phyloP scores from a whole-genome alignment of 2,888 invertebrate species.

The Corbicula japonica region DNA sequence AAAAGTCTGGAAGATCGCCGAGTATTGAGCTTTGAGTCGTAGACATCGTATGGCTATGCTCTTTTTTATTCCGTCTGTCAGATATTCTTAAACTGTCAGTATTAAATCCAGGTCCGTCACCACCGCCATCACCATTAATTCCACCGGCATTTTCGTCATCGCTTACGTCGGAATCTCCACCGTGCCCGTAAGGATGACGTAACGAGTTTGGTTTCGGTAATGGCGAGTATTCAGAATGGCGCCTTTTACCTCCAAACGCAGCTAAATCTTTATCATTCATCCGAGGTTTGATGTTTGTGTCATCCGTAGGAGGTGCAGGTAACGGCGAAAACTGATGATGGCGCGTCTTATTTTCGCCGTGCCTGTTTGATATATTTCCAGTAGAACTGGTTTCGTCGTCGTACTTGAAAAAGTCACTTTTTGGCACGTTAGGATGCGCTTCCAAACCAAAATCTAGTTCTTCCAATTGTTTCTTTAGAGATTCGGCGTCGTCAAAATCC shows the following conservation, averaged over 20 bases:
- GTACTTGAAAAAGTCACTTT: slow-evolving; percentile 37
- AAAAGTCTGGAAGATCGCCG: not conserved
- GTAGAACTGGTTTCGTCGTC: slow-evolving; percentile 21
- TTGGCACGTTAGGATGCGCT: slow-evolving; percentile 31
- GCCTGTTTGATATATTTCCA: slow-evolving; percentile 24
- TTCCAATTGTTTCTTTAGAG: not conserved
- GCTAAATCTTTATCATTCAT: not conserved
- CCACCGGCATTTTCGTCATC: not conserved
- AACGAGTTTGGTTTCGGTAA: not conserved
- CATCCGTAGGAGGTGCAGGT: slow-evolving; percentile 3
- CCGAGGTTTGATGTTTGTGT: not conserved
- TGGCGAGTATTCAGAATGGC: slow-evolving; percentile 9
- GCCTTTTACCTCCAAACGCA: not conserved
- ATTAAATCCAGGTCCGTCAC: not conserved
- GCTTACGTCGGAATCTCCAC: not conserved
- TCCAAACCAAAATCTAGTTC: slow-evolving; percentile 14
- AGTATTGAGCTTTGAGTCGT: too few species aligned
- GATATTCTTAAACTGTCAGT: too few species aligned
- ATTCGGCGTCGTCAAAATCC: not conserved
- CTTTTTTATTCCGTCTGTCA: too few species aligned
- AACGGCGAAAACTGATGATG: slow-evolving; percentile 31
- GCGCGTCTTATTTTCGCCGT: slow-evolving; percentile 25
- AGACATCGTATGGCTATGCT: too few species aligned
- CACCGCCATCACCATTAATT: not conserved
- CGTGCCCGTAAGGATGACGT: not conserved